Percentiles rank a stretch among this genome's conserved stretches.
phyloP scores from a whole-genome alignment of 2,888 invertebrate species.

The Iphiclides podalirius region DNA sequence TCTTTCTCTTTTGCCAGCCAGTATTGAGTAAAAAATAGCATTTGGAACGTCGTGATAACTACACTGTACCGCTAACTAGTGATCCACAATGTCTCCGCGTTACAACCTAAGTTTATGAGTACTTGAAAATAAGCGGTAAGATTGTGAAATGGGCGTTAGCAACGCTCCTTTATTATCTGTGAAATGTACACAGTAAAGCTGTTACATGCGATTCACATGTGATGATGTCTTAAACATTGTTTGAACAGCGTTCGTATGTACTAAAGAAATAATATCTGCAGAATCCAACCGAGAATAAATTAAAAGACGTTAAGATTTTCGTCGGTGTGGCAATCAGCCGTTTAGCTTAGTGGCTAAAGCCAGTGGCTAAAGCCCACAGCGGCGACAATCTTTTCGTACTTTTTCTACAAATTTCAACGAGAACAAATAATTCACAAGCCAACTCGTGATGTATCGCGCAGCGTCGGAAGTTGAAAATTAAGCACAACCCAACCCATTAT shows the following conservation, averaged over 20 bases:
- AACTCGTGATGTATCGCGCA: too few relatives aligned
- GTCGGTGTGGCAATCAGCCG: too few relatives aligned
- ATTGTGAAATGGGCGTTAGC: not conserved
- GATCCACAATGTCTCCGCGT: slow-evolving; percentile 10
- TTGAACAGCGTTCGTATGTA: not conserved
- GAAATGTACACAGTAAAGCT: not conserved
- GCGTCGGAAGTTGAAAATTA: too few relatives aligned
- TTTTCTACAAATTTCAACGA: too few relatives aligned
- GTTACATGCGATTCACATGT: not conserved
- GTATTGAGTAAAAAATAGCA: slow-evolving; percentile 8
- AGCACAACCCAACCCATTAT: too few relatives aligned
- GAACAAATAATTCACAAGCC: too few relatives aligned
- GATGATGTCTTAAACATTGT: not conserved
- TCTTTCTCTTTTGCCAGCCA: too few relatives aligned
- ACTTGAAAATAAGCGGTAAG: slow-evolving; percentile 5
- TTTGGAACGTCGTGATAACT: slow-evolving; percentile 17
- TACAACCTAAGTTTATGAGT: slow-evolving; percentile 10
- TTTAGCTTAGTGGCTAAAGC: too few relatives aligned
- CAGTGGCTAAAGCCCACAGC: too few relatives aligned
- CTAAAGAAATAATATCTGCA: not conserved
- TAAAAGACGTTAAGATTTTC: too few relatives aligned
- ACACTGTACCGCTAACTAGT: slow-evolving; percentile 5
- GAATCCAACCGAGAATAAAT: too few relatives aligned
- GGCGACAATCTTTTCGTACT: too few relatives aligned
- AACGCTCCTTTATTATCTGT: slow-evolving; percentile 8